phyloP scores from a whole-genome alignment of 2,113 vertebrate genomes.

The Lophochroa leadbeateri region DNA sequence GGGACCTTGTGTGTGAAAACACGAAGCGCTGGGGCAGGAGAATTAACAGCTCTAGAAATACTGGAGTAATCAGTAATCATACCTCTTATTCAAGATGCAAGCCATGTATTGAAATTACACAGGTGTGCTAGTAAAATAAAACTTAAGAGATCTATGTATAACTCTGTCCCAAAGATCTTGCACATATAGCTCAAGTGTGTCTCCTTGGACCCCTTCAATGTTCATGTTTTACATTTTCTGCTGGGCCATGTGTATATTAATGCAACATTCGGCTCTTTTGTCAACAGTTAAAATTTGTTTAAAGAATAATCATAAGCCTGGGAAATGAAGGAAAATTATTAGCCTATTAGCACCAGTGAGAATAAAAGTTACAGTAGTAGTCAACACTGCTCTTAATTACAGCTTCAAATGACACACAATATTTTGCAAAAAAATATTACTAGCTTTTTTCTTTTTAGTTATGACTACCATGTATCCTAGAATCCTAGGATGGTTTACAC shows the following conservation, averaged over 20 bases:
- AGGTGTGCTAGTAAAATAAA: not conserved
- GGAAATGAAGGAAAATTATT: not conserved
- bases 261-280: not conserved
- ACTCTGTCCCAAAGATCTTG: not conserved
- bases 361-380: not conserved
- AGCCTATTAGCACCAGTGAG: not conserved
- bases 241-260: not conserved
- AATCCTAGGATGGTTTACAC: not conserved
- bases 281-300: not conserved
- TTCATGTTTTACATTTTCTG: not conserved
- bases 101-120: not conserved
- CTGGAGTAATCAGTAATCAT: not conserved
- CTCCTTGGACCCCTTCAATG: not conserved
- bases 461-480: not conserved
- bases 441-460: not conserved
- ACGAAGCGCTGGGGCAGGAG: not conserved
- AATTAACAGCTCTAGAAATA: not conserved
- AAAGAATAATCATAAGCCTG: not conserved
- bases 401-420: not conserved
- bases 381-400: not conserved
- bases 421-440: not conserved
- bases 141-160: rapidly evolving
- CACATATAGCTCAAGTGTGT: not conserved
- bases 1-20: rapidly evolving
- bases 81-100: not conserved